A percentile compares a stretch with the other conserved stretches of the same genome.
phyloP scores from a whole-genome alignment of 2,113 vertebrate genomes.

The Calidris pugnax region DNA sequence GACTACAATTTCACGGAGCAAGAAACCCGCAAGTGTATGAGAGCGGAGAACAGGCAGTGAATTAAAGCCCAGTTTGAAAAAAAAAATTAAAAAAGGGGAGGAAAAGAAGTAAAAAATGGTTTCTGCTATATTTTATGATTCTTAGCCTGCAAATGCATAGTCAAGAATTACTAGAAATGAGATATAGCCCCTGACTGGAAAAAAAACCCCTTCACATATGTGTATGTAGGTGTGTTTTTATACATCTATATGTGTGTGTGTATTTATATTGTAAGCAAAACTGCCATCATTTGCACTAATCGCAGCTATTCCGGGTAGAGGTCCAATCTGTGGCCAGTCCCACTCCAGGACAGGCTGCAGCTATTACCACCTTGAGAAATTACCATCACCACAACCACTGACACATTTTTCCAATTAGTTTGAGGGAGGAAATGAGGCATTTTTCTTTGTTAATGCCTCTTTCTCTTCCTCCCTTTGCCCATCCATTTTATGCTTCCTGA shows the following conservation, averaged over 20 bases:
- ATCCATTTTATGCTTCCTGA: conserved; percentile 54
- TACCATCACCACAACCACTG: conserved; percentile 20
- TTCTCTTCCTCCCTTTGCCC: conserved; percentile 34
- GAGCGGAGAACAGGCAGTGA: background rate
- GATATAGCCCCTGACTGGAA: background rate
- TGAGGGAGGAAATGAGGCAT: conserved; percentile 44
- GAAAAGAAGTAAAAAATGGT: background rate
- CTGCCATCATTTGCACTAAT: background rate
- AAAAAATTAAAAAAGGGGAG: background rate
- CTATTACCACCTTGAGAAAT: conserved; percentile 59
- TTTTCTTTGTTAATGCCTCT: conserved; percentile 68
- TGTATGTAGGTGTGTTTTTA: background rate
- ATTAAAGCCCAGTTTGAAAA: background rate
- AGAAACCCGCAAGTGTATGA: background rate
- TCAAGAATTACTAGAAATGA: background rate
- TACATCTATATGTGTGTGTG: background rate
- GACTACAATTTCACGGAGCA: background rate
- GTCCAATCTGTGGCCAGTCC: background rate
- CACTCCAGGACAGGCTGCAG: background rate
- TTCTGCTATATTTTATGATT: background rate
- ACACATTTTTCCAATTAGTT: conserved; percentile 65
- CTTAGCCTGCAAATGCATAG: background rate
- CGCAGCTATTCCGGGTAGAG: background rate
- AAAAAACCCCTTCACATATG: rapidly evolving
- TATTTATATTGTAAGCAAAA: background rate